phyloP scores from a whole-genome alignment of 2,888 invertebrate species.

The Agriopis aurantiaria region DNA sequence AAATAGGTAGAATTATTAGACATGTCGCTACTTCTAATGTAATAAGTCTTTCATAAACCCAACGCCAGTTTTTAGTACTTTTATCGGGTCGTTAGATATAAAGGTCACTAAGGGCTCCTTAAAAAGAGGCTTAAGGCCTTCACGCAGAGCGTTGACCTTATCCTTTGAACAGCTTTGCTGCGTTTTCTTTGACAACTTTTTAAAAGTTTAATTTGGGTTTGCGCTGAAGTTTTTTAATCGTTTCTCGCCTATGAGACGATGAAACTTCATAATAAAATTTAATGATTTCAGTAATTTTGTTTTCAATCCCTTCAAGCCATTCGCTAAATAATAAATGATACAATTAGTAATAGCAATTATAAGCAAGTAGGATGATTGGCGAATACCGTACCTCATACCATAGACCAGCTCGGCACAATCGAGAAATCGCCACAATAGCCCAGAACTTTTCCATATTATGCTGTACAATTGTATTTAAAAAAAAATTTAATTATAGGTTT shows the following conservation, averaged over 20 bases:
- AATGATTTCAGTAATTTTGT: not conserved
- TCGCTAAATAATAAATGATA: too few relatives aligned
- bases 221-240: slow-evolving; percentile 1
- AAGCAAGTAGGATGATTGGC: too few relatives aligned
- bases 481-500: too few relatives aligned
- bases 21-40: too few relatives aligned
- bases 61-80: not conserved
- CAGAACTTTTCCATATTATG: too few relatives aligned
- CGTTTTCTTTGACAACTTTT: slow-evolving; percentile 35
- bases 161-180: slow-evolving; percentile 38
- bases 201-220: slow-evolving; percentile 13
- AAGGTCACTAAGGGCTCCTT: slow-evolving; percentile 56
- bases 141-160: slow-evolving; percentile 63
- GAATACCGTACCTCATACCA: not conserved
- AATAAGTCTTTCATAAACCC: too few relatives aligned
- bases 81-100: slow-evolving; percentile 54
- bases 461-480: too few relatives aligned
- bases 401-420: not conserved
- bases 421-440: not conserved
- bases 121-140: slow-evolving; percentile 63
- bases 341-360: too few relatives aligned
- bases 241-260: not conserved
- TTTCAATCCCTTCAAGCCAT: too few relatives aligned
- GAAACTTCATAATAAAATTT: not conserved
- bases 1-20: too few relatives aligned